Evolutionary conservation across 2,888 invertebrate genomes (phyloP).

Genomic region (Agrochola litura): DNA sequence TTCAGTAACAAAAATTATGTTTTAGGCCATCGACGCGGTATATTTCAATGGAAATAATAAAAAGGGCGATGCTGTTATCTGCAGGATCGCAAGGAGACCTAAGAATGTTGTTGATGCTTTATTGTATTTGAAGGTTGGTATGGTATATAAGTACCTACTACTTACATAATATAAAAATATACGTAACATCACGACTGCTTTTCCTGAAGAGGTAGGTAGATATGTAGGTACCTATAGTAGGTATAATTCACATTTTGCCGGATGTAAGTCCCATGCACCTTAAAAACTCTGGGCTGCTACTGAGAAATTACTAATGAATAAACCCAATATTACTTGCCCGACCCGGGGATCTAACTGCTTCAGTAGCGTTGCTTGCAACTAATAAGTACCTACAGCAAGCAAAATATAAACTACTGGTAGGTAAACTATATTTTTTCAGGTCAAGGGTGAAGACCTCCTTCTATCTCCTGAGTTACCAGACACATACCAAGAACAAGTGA

Average conservation of each 20-base stretch:
- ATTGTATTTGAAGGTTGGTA: conserved; percentile 88
- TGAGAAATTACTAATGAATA: too few relatives aligned
- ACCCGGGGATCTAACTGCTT: background rate
- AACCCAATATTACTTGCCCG: background rate
- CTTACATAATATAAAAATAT: background rate
- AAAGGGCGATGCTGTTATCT: conserved; percentile 91
- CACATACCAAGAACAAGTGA: conserved; percentile 88
- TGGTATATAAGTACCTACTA: background rate
- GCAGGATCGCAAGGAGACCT: conserved; percentile 91
- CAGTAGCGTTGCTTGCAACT: background rate
- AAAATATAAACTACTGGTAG: background rate
- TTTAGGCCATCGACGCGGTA: conserved; percentile 92
- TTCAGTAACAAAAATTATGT: conserved; percentile 47
- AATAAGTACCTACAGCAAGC: background rate
- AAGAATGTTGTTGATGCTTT: conserved; percentile 92
- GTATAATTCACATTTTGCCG: background rate
- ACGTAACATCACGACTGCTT: too few relatives aligned
- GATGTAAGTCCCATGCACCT: background rate
- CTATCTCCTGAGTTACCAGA: conserved; percentile 91
- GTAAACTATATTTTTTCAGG: conserved; percentile 70
- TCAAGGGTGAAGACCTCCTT: conserved; percentile 91
- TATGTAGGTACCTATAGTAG: background rate
- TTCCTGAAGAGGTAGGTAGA: background rate
- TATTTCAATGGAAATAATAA: conserved; percentile 91
- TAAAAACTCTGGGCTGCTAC: too few relatives aligned